phyloP scores from a whole-genome alignment of 2,113 vertebrate species.

The Hippotragus niger region DNA sequence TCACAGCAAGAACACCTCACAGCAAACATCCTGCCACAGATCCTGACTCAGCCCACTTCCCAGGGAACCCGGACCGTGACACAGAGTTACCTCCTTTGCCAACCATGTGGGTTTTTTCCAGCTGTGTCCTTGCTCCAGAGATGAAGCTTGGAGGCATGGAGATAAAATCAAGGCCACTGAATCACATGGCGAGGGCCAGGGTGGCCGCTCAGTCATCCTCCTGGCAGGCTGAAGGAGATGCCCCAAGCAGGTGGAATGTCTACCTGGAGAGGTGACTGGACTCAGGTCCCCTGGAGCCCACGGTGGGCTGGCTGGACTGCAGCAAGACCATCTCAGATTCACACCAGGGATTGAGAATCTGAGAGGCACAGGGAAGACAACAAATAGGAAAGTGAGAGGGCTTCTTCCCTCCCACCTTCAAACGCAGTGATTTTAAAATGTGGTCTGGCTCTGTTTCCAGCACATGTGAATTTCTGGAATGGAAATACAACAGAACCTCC shows the following conservation, averaged over 20 bases:
- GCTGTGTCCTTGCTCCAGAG: neutral
- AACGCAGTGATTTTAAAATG: neutral
- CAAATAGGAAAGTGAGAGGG: neutral
- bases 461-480: conserved; percentile 43
- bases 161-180: neutral
- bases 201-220: neutral
- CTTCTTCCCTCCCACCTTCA: neutral
- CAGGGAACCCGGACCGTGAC: neutral
- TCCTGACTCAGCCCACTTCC: neutral
- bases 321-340: neutral
- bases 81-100: neutral
- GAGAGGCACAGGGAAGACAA: neutral
- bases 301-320: neutral
- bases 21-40: neutral
- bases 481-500: conserved; percentile 16
- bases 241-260: neutral
- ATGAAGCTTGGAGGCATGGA: neutral
- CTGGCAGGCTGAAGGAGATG: too few relatives aligned
- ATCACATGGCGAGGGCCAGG: neutral
- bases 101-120: neutral
- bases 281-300: neutral
- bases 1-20: neutral
- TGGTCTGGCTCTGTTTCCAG: conserved; percentile 47
- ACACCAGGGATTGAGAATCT: neutral
- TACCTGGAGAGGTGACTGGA: neutral